Percentiles rank a stretch among this genome's conserved stretches.
phyloP scores from a whole-genome alignment of 2,113 vertebrate species.

The Mellivora capensis region DNA sequence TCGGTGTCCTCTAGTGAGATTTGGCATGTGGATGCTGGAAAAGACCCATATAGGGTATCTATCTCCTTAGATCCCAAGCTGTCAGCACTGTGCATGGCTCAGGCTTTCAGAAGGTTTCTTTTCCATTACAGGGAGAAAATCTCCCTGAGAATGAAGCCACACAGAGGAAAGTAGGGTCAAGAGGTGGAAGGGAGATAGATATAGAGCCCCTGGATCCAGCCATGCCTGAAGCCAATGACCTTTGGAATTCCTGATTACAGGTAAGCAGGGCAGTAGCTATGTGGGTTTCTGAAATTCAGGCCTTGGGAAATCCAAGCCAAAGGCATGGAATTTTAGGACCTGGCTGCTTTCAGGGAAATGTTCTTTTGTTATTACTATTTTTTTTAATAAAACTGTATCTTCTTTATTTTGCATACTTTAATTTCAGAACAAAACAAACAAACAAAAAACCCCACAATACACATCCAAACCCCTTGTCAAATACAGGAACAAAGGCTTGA shows the following conservation, averaged over 20 bases:
- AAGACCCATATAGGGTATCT: neutral
- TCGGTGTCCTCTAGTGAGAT: neutral
- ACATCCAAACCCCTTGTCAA: constrained; percentile 49
- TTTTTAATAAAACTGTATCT: constrained; percentile 62
- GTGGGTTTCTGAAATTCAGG: constrained; percentile 17
- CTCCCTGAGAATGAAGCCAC: neutral
- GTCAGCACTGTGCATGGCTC: too few relatives aligned
- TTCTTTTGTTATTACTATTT: neutral
- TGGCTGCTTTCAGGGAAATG: neutral
- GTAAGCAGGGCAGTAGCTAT: neutral
- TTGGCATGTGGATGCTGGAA: too few relatives aligned
- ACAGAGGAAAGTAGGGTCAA: neutral
- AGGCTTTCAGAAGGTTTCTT: neutral
- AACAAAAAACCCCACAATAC: constrained; percentile 40
- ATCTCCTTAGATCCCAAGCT: neutral
- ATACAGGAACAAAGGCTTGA: neutral
- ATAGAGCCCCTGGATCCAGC: neutral
- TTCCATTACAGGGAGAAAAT: neutral
- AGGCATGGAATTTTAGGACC: neutral
- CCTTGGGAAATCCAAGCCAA: constrained; percentile 56
- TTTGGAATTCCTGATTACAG: neutral
- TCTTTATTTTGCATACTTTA: constrained; percentile 76
- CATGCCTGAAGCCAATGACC: neutral
- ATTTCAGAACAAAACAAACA: constrained; percentile 70
- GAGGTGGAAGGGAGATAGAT: neutral